These are phyloP conservation scores for Megalurothrips usitatus DNA, from an alignment of 2,888 invertebrate genomes.

Conservation along the genomic window DNA sequence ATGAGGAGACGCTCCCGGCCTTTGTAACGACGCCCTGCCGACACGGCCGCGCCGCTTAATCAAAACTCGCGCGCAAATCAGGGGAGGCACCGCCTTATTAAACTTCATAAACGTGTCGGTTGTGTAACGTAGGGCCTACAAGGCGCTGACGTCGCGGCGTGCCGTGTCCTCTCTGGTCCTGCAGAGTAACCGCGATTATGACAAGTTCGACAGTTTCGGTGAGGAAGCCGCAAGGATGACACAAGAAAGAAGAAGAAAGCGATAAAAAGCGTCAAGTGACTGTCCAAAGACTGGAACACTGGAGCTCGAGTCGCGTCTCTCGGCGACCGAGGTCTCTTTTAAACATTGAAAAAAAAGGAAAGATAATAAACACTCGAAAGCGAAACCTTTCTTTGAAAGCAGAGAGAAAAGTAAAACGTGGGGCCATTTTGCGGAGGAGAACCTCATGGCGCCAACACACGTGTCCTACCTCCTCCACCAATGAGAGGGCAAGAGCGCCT, in stretches of 20 bases:
- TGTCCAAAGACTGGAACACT: too few species aligned
- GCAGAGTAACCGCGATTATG: too few species aligned
- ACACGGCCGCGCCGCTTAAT: constrained; percentile 1
- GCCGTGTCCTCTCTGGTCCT: too few species aligned
- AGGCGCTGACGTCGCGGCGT: too few species aligned
- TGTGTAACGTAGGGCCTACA: too few species aligned
- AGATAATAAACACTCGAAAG: not conserved
- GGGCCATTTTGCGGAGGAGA: too few species aligned
- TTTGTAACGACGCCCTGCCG: not conserved
- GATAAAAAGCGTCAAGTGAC: too few species aligned
- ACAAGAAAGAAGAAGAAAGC: too few species aligned
- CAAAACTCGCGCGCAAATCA: not conserved
- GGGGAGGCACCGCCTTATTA: not conserved
- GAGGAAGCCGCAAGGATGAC: too few species aligned
- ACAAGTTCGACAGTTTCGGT: too few species aligned
- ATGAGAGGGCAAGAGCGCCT: not conserved
- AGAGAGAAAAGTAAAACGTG: not conserved
- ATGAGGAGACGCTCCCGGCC: not conserved
- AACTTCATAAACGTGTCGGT: not conserved
- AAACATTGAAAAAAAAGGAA: not conserved
- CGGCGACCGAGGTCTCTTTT: too few species aligned
- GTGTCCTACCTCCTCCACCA: constrained; percentile 8
- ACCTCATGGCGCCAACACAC: not conserved
- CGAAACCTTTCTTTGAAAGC: not conserved
- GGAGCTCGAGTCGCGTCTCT: too few species aligned